phyloP scores from a whole-genome alignment of 2,888 invertebrate genomes.

The Syrphus vitripennis region DNA sequence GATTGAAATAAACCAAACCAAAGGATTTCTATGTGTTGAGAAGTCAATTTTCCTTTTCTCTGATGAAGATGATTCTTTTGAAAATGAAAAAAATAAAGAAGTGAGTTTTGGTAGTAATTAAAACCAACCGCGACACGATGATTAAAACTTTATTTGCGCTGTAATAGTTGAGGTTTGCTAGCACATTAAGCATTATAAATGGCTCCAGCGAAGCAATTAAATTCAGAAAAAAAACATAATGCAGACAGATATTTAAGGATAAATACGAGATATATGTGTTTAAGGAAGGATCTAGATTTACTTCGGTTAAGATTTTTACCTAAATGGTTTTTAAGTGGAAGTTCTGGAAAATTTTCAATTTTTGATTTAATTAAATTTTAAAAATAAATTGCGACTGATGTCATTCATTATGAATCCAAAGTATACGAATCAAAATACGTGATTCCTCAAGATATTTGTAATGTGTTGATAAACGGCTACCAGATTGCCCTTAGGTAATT shows the following conservation, averaged over 20 bases:
- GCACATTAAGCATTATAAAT: conserved; percentile 50
- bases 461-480: too few species aligned
- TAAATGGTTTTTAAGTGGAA: background rate
- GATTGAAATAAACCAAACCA: background rate
- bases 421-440: too few species aligned
- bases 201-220: conserved; percentile 37
- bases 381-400: too few species aligned
- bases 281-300: background rate
- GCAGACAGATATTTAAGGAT: background rate
- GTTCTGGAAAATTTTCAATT: background rate
- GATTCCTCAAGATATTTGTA: too few species aligned
- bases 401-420: too few species aligned
- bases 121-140: conserved; percentile 66
- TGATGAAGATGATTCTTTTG: background rate
- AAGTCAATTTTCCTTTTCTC: conserved; percentile 47
- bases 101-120: conserved; percentile 48
- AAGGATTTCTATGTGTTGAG: background rate
- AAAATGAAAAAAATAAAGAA: background rate
- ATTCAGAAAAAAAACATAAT: too few species aligned
- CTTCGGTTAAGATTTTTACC: background rate
- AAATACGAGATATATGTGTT: background rate
- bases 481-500: too few species aligned
- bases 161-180: conserved; percentile 63
- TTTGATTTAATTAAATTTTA: too few species aligned
- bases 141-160: conserved; percentile 67